phyloP scores from a whole-genome alignment of 2,888 invertebrate species.

The Hyppa rectilinea region DNA sequence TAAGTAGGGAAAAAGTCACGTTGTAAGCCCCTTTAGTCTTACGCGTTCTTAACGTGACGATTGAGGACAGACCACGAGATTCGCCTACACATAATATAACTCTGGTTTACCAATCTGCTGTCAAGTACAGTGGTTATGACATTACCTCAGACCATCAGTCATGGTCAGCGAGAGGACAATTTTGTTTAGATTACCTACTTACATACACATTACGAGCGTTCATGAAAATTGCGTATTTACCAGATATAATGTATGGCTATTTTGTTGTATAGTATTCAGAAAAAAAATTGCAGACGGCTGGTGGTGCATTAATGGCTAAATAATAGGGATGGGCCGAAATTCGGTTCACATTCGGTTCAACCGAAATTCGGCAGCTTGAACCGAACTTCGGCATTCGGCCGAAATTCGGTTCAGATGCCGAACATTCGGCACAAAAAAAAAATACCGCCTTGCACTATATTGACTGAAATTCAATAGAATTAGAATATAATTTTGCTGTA shows the following conservation, averaged over 20 bases:
- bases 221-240: constrained; percentile 23
- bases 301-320: background rate
- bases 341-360: too few relatives aligned
- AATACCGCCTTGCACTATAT: too few relatives aligned
- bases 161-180: constrained; percentile 27
- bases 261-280: background rate
- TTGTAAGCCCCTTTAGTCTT: constrained; percentile 18
- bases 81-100: constrained; percentile 19
- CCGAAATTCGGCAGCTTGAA: too few relatives aligned
- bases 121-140: constrained; percentile 8
- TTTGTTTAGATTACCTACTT: constrained; percentile 32
- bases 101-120: background rate
- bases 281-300: background rate
- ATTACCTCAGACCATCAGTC: constrained; percentile 20
- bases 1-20: constrained; percentile 24
- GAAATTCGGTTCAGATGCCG: too few relatives aligned
- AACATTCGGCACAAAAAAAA: too few relatives aligned
- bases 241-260: background rate
- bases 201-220: constrained; percentile 25
- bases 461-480: too few relatives aligned
- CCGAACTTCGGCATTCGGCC: too few relatives aligned
- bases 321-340: too few relatives aligned
- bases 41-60: constrained; percentile 8
- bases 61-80: background rate
- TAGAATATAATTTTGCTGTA: too few relatives aligned